Conservation (phyloP, 2,888 invertebrate species). For the Orthonevra nobilis region DNA sequence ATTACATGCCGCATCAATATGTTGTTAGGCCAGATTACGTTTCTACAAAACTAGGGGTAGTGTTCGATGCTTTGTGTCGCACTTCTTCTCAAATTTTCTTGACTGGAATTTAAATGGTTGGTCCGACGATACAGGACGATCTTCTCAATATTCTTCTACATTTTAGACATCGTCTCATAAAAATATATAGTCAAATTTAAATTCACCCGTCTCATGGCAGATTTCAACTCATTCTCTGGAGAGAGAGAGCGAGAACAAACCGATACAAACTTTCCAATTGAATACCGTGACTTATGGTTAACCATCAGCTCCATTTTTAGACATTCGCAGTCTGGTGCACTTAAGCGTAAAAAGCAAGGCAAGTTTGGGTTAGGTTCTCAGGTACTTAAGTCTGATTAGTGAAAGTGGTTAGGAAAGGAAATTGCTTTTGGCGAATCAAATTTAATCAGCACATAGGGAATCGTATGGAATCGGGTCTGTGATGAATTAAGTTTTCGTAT, state of each 20-base stretch:
- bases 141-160: constrained; percentile 39
- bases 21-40: too few relatives aligned
- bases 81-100: too few relatives aligned
- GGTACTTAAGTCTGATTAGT: too few relatives aligned
- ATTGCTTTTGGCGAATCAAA: constrained; percentile 1
- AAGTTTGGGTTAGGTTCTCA: too few relatives aligned
- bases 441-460: constrained; percentile 26
- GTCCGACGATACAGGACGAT: constrained; percentile 1
- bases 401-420: neutral
- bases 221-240: too few relatives aligned
- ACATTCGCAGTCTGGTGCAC: neutral
- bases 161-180: constrained; percentile 44
- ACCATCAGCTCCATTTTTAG: neutral
- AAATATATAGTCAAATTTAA: constrained; percentile 59
- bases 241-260: too few relatives aligned
- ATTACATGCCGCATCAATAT: too few relatives aligned
- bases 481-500: constrained; percentile 34
- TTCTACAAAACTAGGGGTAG: too few relatives aligned
- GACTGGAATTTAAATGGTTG: too few relatives aligned
- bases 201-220: constrained; percentile 19
- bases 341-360: neutral
- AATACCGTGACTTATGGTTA: too few relatives aligned
- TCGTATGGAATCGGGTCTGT: constrained; percentile 19
- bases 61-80: too few relatives aligned
- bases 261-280: too few relatives aligned